phyloP scores from a whole-genome alignment of 1,140 invertebrate species.

The Penaeus chinensis region DNA sequence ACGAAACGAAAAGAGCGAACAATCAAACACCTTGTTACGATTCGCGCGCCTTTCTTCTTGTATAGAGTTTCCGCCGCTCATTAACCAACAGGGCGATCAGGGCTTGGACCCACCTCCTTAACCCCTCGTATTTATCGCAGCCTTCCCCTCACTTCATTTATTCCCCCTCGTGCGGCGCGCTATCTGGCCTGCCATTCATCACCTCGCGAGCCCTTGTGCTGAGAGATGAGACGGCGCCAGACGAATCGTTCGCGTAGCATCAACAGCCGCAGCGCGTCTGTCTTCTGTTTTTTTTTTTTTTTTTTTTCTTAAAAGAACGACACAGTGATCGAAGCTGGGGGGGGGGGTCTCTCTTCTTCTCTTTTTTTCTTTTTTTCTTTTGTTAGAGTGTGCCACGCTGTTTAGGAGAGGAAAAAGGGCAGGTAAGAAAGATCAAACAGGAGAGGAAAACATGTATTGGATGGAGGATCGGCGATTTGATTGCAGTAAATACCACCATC shows the following conservation, averaged over 20 bases:
- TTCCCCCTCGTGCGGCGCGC: neutral
- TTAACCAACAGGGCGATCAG: neutral
- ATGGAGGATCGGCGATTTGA: conserved; percentile 1
- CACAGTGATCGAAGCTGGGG: too few species aligned
- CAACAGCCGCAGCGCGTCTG: too few species aligned
- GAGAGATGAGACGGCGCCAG: neutral
- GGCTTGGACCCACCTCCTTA: conserved; percentile 23
- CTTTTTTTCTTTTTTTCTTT: too few species aligned
- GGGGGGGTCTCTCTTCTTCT: too few species aligned
- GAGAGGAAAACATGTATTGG: neutral
- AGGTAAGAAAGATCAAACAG: neutral
- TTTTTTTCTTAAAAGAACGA: too few species aligned
- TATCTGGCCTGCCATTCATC: neutral
- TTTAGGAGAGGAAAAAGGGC: too few species aligned
- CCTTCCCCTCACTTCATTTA: conserved; percentile 20
- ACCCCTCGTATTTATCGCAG: conserved; percentile 12
- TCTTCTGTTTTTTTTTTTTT: too few species aligned
- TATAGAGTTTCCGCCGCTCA: neutral
- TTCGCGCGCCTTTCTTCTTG: neutral
- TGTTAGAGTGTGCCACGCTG: too few species aligned
- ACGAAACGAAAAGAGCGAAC: neutral
- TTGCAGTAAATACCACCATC: conserved; percentile 33
- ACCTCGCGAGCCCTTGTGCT: neutral
- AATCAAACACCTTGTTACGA: neutral
- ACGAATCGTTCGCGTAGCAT: neutral